These are phyloP conservation scores for Typhlomys cinereus DNA, from an alignment of 2,113 vertebrate species.

Conservation along the genomic window DNA sequence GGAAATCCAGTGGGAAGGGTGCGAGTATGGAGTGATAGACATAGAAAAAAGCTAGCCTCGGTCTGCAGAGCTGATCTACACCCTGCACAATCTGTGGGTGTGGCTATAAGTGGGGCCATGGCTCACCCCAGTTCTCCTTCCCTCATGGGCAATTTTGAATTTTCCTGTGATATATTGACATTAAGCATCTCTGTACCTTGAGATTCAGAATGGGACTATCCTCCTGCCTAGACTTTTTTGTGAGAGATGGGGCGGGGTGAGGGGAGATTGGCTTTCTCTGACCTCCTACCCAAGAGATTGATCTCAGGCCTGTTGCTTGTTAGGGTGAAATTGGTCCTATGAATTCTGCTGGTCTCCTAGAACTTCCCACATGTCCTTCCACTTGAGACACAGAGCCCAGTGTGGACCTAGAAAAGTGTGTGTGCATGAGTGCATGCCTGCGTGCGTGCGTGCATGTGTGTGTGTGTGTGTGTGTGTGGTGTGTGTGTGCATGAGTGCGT, in stretches of 20 bases:
- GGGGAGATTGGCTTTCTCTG: too few species aligned
- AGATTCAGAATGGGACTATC: neutral
- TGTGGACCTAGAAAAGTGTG: too few species aligned
- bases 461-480: too few species aligned
- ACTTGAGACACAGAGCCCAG: too few species aligned
- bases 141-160: neutral
- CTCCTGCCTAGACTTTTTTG: neutral
- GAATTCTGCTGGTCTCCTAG: neutral
- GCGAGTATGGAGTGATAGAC: neutral
- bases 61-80: fast-evolving
- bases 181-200: neutral
- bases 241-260: too few species aligned
- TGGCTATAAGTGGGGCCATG: neutral
- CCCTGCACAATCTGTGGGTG: fast-evolving
- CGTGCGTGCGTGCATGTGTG: too few species aligned
- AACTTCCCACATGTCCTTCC: neutral
- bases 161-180: neutral
- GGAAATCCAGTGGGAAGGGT: neutral
- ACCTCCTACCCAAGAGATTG: neutral
- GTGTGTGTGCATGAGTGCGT: too few species aligned
- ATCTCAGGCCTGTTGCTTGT: neutral
- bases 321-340: neutral
- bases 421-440: too few species aligned
- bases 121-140: neutral
- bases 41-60: fast-evolving